Percentiles rank a stretch among this genome's conserved stretches.
Evolutionary conservation across 2,797 vertebrate genomes (phyloP).

Genomic region (Linurgus olivaceus): DNA sequence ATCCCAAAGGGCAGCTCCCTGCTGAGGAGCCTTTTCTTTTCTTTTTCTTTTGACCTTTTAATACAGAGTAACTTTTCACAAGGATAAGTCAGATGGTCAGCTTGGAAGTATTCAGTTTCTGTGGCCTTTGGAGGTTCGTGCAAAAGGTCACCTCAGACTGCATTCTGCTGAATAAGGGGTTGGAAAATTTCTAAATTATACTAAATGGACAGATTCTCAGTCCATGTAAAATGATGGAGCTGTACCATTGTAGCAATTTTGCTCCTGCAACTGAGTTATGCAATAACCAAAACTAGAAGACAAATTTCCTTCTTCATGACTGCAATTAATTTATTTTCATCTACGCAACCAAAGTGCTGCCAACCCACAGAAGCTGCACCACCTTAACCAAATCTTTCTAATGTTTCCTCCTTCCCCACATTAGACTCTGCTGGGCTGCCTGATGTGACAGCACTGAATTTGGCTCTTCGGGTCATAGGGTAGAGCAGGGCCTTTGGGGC

Average conservation of each 20-base stretch:
- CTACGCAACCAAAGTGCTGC: not conserved
- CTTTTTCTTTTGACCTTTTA: slow-evolving; percentile 64
- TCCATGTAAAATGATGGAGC: not conserved
- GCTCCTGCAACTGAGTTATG: not conserved
- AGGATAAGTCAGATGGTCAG: slow-evolving; percentile 58
- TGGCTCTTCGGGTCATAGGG: not conserved
- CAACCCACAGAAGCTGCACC: not conserved
- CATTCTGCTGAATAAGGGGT: slow-evolving; percentile 45
- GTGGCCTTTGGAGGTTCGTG: slow-evolving; percentile 11
- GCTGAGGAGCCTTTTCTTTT: slow-evolving; percentile 58
- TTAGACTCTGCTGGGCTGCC: not conserved
- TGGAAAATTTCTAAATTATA: slow-evolving; percentile 4
- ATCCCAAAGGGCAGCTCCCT: slow-evolving; percentile 64
- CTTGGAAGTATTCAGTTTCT: slow-evolving; percentile 38
- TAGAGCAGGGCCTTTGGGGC: not conserved
- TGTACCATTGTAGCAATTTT: not conserved
- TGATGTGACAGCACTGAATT: not conserved
- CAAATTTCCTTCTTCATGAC: not conserved
- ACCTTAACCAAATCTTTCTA: not conserved
- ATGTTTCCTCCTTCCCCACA: not conserved
- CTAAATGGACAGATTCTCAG: not conserved
- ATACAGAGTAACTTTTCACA: slow-evolving; percentile 62
- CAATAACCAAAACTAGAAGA: not conserved
- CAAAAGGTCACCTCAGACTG: slow-evolving; percentile 41
- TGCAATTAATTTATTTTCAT: not conserved